Base-by-base conservation (phyloP, 37 sponge, comb jelly and placozoan genomes). In the Eunapius fragilis region DNA sequence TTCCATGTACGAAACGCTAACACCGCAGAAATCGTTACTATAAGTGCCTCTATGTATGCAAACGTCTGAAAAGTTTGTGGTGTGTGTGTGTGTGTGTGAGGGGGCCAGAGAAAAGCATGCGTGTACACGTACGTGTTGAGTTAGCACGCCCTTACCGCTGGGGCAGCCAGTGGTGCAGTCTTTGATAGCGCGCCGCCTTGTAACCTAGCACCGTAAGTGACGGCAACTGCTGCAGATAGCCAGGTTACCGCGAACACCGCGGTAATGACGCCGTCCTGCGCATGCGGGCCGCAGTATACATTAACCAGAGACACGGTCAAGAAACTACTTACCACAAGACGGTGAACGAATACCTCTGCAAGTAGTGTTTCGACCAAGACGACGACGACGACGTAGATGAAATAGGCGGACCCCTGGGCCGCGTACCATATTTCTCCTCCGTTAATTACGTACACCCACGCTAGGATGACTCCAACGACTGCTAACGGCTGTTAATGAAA, bases 281-380 rank as follows among this genome's bases (percentile, higher is more conserved):
- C 6, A 17, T 17, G 58, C 58, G 22, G 19, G 22, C 7, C 4
- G 47, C 4, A 9, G 47, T 17, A 2, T 19, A 58, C 14, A 17
- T 12, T 19, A 58, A 58, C 58, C 58, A 58, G 58, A 58, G 58
- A 58, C 58, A 58, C 14, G 58, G 58, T 58, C 58, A 58, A 58
- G 34, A 76, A 9, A 25, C 2, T 31, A 76, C 83, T 82, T 48
- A 88, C 88, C 24, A 88, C 38, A 22, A 88, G 83, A 25, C 78
- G 49, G 77, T 88, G 88, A 17, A 88, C 67, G 70, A 82, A 88
- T n/a, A 82, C 12, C 3, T 38, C 50, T 7, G 88, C 71, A 5
- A 88, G 35, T 70, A 75, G 82, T 69, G 69, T 76, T 74, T 88
- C 88, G 2, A 88, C 34, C 30, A 89, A 69, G 41, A 88, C 37